These are phyloP conservation scores for Thomomys bottae DNA, from an alignment of 2,113 vertebrate genomes.

Conservation along the genomic window DNA sequence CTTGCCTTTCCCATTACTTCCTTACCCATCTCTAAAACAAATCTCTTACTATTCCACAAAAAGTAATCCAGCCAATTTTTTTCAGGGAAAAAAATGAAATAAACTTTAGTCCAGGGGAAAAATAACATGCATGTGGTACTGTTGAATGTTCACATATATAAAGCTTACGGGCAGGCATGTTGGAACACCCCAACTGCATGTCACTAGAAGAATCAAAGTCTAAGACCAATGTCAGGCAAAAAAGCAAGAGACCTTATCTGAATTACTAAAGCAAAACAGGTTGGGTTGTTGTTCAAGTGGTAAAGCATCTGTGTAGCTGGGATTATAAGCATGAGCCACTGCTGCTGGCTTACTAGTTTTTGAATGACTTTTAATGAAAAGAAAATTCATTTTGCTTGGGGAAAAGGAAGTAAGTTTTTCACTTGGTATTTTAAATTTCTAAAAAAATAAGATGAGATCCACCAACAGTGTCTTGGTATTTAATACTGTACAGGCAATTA, in stretches of 20 bases:
- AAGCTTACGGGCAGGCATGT: not conserved
- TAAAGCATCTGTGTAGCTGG: too few relatives aligned
- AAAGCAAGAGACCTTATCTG: too few relatives aligned
- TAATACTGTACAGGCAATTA: not conserved
- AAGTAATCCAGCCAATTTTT: not conserved
- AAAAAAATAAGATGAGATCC: not conserved
- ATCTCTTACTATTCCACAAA: not conserved
- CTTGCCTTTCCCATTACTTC: not conserved
- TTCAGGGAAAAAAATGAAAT: constrained; percentile 1
- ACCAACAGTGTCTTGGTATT: not conserved
- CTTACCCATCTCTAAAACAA: not conserved
- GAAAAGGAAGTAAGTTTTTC: constrained; percentile 9
- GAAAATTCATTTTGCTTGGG: not conserved
- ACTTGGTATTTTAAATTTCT: constrained; percentile 29
- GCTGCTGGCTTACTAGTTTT: not conserved
- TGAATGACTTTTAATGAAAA: not conserved
- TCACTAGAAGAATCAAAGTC: too few relatives aligned
- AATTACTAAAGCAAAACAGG: too few relatives aligned
- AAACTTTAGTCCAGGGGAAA: not conserved
- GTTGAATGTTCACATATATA: not conserved
- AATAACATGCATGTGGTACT: not conserved
- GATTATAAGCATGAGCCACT: too few relatives aligned
- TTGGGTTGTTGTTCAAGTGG: too few relatives aligned
- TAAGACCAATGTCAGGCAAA: too few relatives aligned
- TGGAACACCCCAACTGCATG: too few relatives aligned